Evolutionary conservation across 2,888 invertebrate genomes (phyloP).

Genomic region (Coleophora flavipennella): DNA sequence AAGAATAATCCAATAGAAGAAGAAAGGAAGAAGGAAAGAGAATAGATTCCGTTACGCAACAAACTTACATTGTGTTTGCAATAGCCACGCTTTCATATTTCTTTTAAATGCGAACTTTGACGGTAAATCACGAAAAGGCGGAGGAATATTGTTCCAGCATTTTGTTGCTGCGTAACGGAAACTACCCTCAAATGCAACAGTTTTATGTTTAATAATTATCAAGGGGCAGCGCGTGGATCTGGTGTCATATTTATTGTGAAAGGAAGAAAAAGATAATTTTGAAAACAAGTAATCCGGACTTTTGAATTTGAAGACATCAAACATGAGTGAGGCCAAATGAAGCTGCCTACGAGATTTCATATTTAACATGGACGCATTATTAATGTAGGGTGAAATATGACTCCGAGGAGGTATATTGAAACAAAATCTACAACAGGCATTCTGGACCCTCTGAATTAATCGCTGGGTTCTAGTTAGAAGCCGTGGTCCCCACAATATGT

Average conservation of each 20-base stretch:
- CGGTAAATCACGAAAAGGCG: background rate
- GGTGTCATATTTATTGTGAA: background rate
- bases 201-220: background rate
- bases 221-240: background rate
- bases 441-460: slow-evolving; percentile 5
- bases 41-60: no score
- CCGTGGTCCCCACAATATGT: background rate
- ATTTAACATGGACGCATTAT: background rate
- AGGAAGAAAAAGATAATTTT: background rate
- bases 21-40: no score
- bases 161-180: slow-evolving; percentile 2
- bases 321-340: background rate
- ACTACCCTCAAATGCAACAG: slow-evolving; percentile 1
- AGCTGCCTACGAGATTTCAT: background rate
- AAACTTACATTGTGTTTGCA: background rate
- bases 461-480: background rate
- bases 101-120: background rate
- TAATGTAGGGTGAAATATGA: slow-evolving; percentile 5
- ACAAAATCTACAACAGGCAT: slow-evolving; percentile 5
- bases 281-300: background rate
- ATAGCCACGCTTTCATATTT: background rate
- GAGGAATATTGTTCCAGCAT: slow-evolving; percentile 6
- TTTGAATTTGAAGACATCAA: background rate
- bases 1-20: no score
- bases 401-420: slow-evolving; percentile 3